A percentile compares a stretch with the other conserved stretches of the same genome.
These are phyloP conservation scores for Neocloeon triangulifer DNA, from an alignment of 1,140 invertebrate genomes.

Conservation along the genomic window DNA sequence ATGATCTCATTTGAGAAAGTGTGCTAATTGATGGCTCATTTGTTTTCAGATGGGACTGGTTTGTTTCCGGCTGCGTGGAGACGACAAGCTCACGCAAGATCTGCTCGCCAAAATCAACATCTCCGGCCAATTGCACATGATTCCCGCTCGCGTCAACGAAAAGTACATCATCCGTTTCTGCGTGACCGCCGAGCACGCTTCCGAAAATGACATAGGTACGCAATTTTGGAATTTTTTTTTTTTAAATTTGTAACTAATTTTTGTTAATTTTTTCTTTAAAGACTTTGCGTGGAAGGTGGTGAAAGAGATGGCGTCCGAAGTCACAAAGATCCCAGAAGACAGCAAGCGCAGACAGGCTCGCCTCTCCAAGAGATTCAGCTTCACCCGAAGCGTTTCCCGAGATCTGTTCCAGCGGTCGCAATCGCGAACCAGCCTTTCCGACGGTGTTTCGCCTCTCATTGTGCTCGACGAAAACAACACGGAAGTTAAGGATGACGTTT, in stretches of 20 bases:
- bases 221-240: neutral
- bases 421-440: conserved; percentile 32
- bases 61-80: conserved; percentile 41
- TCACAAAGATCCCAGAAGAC: conserved; percentile 20
- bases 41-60: conserved; percentile 28
- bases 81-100: conserved; percentile 54
- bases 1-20: neutral
- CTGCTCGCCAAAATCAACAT: conserved; percentile 67
- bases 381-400: conserved; percentile 36
- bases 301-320: conserved; percentile 36
- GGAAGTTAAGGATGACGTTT: conserved; percentile 5
- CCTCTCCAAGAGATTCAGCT: conserved; percentile 33
- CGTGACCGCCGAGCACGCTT: conserved; percentile 57
- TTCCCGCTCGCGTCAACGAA: conserved; percentile 54
- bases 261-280: conserved; percentile 11
- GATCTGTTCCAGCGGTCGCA: conserved; percentile 32
- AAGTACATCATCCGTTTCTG: conserved; percentile 67
- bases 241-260: too few species aligned
- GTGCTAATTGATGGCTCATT: neutral
- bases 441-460: conserved; percentile 40
- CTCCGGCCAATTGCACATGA: conserved; percentile 74
- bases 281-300: conserved; percentile 55
- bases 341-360: conserved; percentile 11
- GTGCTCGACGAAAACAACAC: conserved; percentile 24
- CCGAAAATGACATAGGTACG: conserved; percentile 41